Base-by-base conservation (phyloP, 1,140 invertebrate species). In the Lepidotrigona ventralis region DNA sequence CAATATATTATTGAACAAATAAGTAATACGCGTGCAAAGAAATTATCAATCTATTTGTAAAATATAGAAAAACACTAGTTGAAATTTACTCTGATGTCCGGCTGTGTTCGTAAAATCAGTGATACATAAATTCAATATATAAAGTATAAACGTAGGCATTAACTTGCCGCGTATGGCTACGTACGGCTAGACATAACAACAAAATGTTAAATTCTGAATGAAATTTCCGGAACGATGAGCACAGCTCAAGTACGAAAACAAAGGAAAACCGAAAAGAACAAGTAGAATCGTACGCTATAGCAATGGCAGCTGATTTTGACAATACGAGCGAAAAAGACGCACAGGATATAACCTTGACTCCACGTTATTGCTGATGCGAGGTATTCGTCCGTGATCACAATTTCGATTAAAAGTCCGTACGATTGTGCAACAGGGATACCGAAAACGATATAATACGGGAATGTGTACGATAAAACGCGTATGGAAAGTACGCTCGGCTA, bases 221-320 rank as follows among this genome's bases (percentile, higher is more conserved):
- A 83, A 83, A 78, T 77, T 60, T 78, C 39, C 15, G 21, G 6
- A 15, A 14, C 21, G n/a, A 23, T 15, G 56, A 26, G 46, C n/a
- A 3, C 2, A 26, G 66, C 26, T 70, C 23, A 19, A 78, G 19
- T 21, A 8, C 26, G 29, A 53, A 60, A 71, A 51, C 54, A 46
- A 71, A 64, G 51, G 33, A 56, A 60, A 73, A 26, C 58, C 46
- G 56, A 58, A 72, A 39, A 23, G 29, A n/a, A 53, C 66, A 70
- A 54, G 74, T 69, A 70, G 23, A 76, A 66, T 54, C 23, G 60
- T 58, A 78, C 46, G 74, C 58, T 70, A 88, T 84, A 90, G 88
- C 75, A 93, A 93, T 93, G 93, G 93, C 93, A 94, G 93, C 93
- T 94, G 93, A 94, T 93, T 94, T 93, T 94, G 93, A 94, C 93